Percentiles rank a stretch among this genome's conserved stretches.
Evolutionary conservation across 2,797 vertebrate species (phyloP).

Genomic region (Muscicapa striata): DNA sequence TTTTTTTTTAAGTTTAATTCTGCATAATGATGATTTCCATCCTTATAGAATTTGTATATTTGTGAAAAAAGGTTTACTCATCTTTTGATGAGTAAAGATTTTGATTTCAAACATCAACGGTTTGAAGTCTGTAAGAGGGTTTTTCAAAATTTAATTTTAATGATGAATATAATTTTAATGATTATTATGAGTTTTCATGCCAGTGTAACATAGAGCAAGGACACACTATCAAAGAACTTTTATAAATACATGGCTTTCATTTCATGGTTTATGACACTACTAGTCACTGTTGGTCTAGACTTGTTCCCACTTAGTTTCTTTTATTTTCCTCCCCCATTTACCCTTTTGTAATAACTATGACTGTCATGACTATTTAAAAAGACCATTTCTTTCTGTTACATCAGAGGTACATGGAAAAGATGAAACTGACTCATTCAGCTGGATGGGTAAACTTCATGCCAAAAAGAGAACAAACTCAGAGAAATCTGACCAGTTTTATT

Average conservation of each 20-base stretch:
- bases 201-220: background rate
- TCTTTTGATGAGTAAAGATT: background rate
- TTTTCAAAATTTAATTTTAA: background rate
- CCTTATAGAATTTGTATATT: background rate
- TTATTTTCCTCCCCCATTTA: background rate
- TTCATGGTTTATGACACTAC: background rate
- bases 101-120: background rate
- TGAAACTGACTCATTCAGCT: background rate
- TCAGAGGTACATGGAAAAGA: background rate
- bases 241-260: background rate
- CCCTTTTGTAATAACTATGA: background rate
- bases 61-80: background rate
- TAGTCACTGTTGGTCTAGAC: background rate
- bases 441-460: background rate
- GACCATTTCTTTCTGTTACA: background rate
- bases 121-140: fast-evolving
- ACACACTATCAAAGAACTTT: background rate
- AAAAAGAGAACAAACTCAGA: background rate
- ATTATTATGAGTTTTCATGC: background rate
- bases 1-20: background rate
- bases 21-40: background rate
- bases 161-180: background rate
- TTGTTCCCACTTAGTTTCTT: background rate
- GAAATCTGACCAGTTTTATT: background rate
- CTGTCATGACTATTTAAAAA: background rate